Base-by-base conservation (phyloP, 2,888 invertebrate species). In the Drosophila phalerata region DNA sequence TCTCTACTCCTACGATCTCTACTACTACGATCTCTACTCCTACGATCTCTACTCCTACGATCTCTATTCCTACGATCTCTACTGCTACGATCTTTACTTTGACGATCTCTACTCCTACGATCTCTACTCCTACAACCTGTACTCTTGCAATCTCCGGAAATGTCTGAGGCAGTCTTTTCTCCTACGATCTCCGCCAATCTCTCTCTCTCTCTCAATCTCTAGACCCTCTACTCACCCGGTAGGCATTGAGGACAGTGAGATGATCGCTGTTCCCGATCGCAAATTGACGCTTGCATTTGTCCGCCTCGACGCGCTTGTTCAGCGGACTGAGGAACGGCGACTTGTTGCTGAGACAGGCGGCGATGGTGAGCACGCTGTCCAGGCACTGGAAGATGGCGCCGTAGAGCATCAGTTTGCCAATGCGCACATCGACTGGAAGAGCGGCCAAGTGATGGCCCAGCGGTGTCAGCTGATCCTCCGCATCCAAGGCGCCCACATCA, bases 341-440 rank as follows among this genome's bases (percentile, higher is more conserved):
- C 90, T 96, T 97, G 88, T 96, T 95, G 81, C 96, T 96, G 40
- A 97, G 93, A 91, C 95, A 96, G 1, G 97, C 97, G 0, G 97
- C 98, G 90, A 99, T 97, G 3, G 98, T 98, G 2, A 98, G 93
- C 0, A 98, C 96, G 0, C 98, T 97, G 93, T 98, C 97, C 34
- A 98, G 94, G 91, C 98, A 98, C 96, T 93, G 93, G 91, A 99
- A 97, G 70, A 98, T 97, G 11, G 98, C 96, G 0, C 98, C 97
- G 85, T 97, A 97, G 8, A 99, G 92, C 94, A 99, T 96, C 75
- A 98, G 94, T 90, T 98, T 98, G n/a, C 98, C 98, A 81, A 98
- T 96, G 79, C 97, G 94, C 3, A 97, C 97, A 90, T 98, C 98
- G 0, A 99, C 96, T 0, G 98, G 98, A 63, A 99, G 92, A 0